Conservation (phyloP, 2,888 invertebrate genomes). For the Herminia tarsipennalis region DNA sequence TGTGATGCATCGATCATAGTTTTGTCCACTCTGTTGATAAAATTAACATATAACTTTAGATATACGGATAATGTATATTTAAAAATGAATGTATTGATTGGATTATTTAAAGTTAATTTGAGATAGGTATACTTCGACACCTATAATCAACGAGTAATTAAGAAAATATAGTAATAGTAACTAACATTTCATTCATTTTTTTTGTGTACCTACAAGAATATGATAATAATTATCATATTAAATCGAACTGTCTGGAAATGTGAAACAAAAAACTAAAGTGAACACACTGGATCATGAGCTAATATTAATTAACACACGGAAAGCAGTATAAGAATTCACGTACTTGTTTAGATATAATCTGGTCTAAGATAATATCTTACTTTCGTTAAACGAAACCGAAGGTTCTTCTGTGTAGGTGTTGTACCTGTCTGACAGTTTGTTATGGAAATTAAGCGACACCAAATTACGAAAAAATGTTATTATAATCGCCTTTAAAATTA, state of each 20-base stretch:
- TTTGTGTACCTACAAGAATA: slow-evolving; percentile 18
- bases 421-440: slow-evolving; percentile 27
- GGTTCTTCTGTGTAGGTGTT: slow-evolving; percentile 55
- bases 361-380: slow-evolving; percentile 54
- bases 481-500: too few species aligned
- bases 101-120: slow-evolving; percentile 12
- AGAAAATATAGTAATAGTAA: slow-evolving; percentile 24
- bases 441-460: slow-evolving; percentile 35
- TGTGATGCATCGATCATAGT: slow-evolving; percentile 77
- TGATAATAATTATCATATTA: slow-evolving; percentile 38
- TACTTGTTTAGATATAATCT: slow-evolving; percentile 52
- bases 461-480: slow-evolving; percentile 47
- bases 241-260: slow-evolving; percentile 17
- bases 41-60: slow-evolving; percentile 60
- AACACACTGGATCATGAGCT: slow-evolving; percentile 13
- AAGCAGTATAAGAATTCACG: slow-evolving; percentile 31
- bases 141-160: slow-evolving; percentile 32
- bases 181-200: too few species aligned
- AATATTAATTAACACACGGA: slow-evolving; percentile 24
- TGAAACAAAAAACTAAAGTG: slow-evolving; percentile 20
- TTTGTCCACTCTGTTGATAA: slow-evolving; percentile 75
- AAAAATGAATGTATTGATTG: slow-evolving; percentile 27
- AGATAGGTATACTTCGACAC: neutral
- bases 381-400: slow-evolving; percentile 62
- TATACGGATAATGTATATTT: slow-evolving; percentile 33